phyloP scores from a whole-genome alignment of 35 echinoderm and acorn worm species.

The Holothuria glaberrima region DNA sequence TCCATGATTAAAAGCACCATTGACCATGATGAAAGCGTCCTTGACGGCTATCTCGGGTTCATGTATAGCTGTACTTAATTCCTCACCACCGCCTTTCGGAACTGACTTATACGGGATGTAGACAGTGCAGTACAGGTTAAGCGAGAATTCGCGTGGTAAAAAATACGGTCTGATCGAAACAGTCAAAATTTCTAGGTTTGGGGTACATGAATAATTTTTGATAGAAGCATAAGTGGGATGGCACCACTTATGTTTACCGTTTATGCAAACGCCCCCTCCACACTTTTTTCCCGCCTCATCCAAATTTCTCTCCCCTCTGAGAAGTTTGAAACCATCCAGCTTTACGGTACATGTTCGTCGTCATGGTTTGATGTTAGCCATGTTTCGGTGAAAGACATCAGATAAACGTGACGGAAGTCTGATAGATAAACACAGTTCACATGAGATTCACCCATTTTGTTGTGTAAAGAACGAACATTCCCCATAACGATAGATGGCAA shows the following conservation, averaged over 20 bases:
- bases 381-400: neutral
- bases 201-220: neutral
- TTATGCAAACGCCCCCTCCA: neutral
- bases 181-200: constrained; percentile 18
- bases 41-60: neutral
- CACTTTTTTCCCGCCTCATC: neutral
- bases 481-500: neutral
- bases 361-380: neutral
- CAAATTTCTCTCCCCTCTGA: too few relatives aligned
- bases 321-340: neutral
- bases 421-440: neutral
- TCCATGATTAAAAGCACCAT: constrained; percentile 43
- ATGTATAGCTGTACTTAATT: neutral
- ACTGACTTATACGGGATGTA: constrained; percentile 6
- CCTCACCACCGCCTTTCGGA: neutral
- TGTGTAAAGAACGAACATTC: neutral
- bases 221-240: neutral
- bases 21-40: neutral
- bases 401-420: neutral
- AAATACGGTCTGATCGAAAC: constrained; percentile 2
- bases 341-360: neutral
- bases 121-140: neutral
- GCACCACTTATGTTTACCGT: neutral
- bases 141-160: constrained; percentile 20
- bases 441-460: neutral